These are phyloP conservation scores for Rhabdophis nuchalis DNA, from an alignment of 2,797 vertebrate species.

Conservation along the genomic window DNA sequence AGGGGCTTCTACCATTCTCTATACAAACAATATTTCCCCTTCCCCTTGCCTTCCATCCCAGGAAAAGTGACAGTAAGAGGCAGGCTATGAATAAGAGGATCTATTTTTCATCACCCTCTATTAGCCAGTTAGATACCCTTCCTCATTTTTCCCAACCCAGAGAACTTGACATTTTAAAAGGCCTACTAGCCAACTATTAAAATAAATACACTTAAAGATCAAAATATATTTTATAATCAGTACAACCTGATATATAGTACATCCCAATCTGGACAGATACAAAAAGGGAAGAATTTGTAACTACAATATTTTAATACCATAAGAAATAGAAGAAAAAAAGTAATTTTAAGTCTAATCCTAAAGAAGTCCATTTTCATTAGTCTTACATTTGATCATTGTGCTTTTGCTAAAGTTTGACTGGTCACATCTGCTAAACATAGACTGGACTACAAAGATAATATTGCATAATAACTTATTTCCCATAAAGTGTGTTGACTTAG, in stretches of 20 bases:
- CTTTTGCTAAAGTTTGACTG: not conserved
- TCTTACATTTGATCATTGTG: not conserved
- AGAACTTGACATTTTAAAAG: not conserved
- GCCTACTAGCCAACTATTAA: not conserved
- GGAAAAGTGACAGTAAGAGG: not conserved
- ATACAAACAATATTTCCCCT: not conserved
- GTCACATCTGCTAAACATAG: not conserved
- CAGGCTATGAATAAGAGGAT: not conserved
- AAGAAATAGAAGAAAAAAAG: not conserved
- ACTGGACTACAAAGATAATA: slow-evolving; percentile 38
- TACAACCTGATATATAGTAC: not conserved
- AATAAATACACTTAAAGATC: not conserved
- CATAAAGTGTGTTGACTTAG: slow-evolving; percentile 34
- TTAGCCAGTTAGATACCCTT: not conserved
- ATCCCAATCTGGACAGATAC: not conserved
- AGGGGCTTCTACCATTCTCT: not conserved
- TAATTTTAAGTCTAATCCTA: not conserved
- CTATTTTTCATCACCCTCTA: not conserved
- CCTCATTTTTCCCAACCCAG: not conserved
- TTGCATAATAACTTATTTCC: slow-evolving; percentile 65
- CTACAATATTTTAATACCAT: not conserved
- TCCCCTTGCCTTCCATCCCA: not conserved
- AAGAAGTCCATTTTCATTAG: not conserved
- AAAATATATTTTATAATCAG: not conserved
- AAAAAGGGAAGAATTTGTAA: not conserved